These are phyloP conservation scores for Glyphotaelius pellucidus DNA, from an alignment of 2,888 invertebrate genomes.

Conservation along the genomic window DNA sequence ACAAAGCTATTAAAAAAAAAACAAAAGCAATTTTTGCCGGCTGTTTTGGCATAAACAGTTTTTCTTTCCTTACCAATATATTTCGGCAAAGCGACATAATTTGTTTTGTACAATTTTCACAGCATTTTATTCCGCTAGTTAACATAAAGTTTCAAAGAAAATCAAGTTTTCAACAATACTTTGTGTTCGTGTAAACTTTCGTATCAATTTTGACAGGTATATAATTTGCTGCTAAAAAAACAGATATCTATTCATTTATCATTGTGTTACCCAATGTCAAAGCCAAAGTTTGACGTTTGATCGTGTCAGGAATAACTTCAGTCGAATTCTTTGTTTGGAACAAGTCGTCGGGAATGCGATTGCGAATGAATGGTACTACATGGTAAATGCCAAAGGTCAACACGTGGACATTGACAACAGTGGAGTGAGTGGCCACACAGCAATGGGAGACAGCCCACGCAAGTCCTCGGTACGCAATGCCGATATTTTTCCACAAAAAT, in stretches of 20 bases:
- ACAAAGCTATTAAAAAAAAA: neutral
- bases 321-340: neutral
- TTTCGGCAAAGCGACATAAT: neutral
- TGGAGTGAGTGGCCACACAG: neutral
- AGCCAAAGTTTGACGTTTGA: neutral
- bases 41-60: neutral
- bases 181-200: neutral
- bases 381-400: conserved; percentile 45
- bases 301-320: neutral
- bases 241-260: neutral
- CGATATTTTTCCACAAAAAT: conserved; percentile 5
- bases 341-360: neutral
- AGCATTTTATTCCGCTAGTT: neutral
- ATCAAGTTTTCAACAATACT: neutral
- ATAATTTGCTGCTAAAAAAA: neutral
- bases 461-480: conserved; percentile 9
- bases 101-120: neutral
- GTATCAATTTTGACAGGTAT: neutral
- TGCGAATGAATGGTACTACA: conserved; percentile 45
- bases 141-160: neutral
- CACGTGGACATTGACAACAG: conserved; percentile 47
- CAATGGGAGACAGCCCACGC: conserved; percentile 4
- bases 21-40: neutral
- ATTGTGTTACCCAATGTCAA: neutral
- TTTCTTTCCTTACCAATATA: neutral